Evolutionary conservation across 92 coral and sea anemone species (phyloP).

Genomic region (Heliopora coerulea): DNA sequence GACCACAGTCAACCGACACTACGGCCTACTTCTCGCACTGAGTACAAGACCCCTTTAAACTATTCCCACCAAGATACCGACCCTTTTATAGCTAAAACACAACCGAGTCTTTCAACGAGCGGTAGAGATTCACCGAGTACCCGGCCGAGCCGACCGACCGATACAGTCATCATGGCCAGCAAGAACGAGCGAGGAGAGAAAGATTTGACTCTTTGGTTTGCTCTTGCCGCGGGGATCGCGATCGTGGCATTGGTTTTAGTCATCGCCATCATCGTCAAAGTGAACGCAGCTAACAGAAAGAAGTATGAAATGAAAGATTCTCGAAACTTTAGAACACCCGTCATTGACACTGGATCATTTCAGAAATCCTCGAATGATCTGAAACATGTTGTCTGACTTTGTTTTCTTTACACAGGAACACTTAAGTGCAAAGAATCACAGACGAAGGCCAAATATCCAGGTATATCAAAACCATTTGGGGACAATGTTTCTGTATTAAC

Average conservation of each 20-base stretch:
- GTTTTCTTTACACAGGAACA: no score
- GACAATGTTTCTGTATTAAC: no score
- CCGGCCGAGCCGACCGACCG: neutral
- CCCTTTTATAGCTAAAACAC: neutral
- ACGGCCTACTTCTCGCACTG: neutral
- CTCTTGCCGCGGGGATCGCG: slow-evolving; percentile 20
- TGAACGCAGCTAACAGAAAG: slow-evolving; percentile 18
- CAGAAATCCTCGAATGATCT: neutral
- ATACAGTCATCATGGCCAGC: neutral
- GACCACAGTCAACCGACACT: neutral
- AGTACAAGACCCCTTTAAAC: neutral
- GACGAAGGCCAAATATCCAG: no score
- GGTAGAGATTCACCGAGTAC: neutral
- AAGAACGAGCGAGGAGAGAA: slow-evolving; percentile 23
- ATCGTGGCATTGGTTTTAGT: slow-evolving; percentile 22
- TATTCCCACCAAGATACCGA: neutral
- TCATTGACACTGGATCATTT: slow-evolving; percentile 13
- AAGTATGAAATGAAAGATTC: slow-evolving; percentile 3
- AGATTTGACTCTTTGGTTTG: slow-evolving; percentile 22
- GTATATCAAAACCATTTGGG: no score
- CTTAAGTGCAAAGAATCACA: no score
- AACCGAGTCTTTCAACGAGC: neutral
- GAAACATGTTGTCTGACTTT: slow-evolving; percentile 4
- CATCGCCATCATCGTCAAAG: slow-evolving; percentile 21
- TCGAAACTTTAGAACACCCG: neutral